These are phyloP conservation scores for Cottus gobio DNA, from an alignment of 2,113 vertebrate species.

Conservation along the genomic window DNA sequence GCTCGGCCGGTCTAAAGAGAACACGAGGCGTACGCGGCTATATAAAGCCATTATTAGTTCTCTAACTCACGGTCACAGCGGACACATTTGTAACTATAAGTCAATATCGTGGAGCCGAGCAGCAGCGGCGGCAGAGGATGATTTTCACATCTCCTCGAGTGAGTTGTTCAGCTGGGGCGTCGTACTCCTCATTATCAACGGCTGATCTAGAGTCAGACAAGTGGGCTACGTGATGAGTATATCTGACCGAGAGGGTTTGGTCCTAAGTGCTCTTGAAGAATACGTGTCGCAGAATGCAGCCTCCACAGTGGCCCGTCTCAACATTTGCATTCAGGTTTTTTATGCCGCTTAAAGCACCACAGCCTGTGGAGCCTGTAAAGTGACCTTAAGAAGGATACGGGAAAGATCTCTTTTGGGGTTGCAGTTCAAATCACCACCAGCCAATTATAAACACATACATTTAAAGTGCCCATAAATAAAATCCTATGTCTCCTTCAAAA, in stretches of 20 bases:
- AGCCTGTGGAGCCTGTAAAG: background rate
- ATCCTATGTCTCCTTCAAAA: no score
- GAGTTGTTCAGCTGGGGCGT: conserved; percentile 1
- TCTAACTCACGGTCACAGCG: conserved; percentile 44
- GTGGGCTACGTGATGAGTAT: conserved; percentile 36
- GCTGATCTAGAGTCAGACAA: conserved; percentile 47
- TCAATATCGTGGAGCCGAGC: conserved; percentile 42
- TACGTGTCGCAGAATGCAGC: background rate
- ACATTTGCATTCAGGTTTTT: background rate
- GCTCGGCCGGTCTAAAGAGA: conserved; percentile 5
- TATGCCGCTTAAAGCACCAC: background rate
- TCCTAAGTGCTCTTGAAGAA: background rate
- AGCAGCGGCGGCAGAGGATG: conserved; percentile 14
- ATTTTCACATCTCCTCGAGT: conserved; percentile 29
- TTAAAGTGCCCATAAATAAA: background rate
- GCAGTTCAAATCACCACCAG: background rate
- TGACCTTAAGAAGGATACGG: background rate
- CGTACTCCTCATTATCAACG: conserved; percentile 33
- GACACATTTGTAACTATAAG: conserved; percentile 31
- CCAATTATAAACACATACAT: no score
- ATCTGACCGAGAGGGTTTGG: conserved; percentile 1
- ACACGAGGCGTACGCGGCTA: background rate
- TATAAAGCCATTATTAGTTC: conserved; percentile 59
- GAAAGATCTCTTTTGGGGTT: background rate
- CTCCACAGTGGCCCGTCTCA: background rate